Percentiles rank a stretch among this genome's conserved stretches.
These are phyloP conservation scores for Amiota minor DNA, from an alignment of 2,888 invertebrate species.

Conservation along the genomic window DNA sequence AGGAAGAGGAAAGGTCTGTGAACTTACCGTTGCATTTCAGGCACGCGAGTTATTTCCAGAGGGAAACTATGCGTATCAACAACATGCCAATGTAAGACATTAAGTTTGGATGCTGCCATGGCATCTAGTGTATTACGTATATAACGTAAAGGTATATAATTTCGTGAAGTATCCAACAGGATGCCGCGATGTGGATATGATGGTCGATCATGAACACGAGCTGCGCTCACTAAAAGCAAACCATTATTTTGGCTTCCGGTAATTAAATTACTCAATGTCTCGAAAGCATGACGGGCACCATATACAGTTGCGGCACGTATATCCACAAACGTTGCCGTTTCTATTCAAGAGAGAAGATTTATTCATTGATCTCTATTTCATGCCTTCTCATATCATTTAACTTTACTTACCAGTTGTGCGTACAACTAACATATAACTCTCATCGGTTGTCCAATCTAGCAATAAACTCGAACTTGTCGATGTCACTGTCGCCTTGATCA, in stretches of 20 bases:
- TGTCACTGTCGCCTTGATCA: conserved; percentile 76
- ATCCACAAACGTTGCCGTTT: conserved; percentile 75
- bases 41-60: conserved; percentile 82
- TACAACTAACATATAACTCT: conserved; percentile 79
- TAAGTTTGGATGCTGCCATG: conserved; percentile 91
- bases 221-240: conserved; percentile 78
- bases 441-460: conserved; percentile 81
- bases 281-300: conserved; percentile 84
- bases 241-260: conserved; percentile 74
- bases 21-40: conserved; percentile 78
- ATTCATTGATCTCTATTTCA: not conserved
- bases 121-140: conserved; percentile 83
- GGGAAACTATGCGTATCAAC: conserved; percentile 96
- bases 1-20: too few species aligned
- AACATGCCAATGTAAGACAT: conserved; percentile 94
- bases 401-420: conserved; percentile 75
- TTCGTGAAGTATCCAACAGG: conserved; percentile 90
- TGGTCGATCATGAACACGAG: conserved; percentile 84
- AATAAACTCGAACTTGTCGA: conserved; percentile 63
- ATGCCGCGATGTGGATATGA: conserved; percentile 89
- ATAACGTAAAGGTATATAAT: conserved; percentile 83
- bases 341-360: conserved; percentile 61
- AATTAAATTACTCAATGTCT: conserved; percentile 83
- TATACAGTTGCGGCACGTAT: conserved; percentile 79
- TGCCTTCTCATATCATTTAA: too few species aligned